Conservation (phyloP, 2,113 vertebrate species). For the Neogobius melanostomus region DNA sequence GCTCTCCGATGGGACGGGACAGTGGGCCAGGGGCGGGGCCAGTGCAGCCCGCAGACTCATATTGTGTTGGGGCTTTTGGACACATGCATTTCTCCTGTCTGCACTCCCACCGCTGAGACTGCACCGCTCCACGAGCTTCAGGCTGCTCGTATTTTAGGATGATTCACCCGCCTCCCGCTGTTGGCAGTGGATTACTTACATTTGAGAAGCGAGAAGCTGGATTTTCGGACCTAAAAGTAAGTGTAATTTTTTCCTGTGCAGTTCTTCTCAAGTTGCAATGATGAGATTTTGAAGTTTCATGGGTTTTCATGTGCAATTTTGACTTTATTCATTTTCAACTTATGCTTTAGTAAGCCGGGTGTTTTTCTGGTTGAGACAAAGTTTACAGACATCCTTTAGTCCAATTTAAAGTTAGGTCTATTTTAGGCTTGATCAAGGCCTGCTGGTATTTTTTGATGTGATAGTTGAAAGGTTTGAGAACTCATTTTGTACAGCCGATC, state of each 20-base stretch:
- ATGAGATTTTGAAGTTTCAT: not conserved
- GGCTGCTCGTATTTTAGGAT: not conserved
- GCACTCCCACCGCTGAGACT: not conserved
- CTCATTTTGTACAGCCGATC: no score
- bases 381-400: no score
- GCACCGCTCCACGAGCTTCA: not conserved
- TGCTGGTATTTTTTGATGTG: no score
- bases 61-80: slow-evolving; percentile 40
- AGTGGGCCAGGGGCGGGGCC: slow-evolving; percentile 53
- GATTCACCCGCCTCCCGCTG: not conserved
- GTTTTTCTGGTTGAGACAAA: no score
- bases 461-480: no score
- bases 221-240: slow-evolving; percentile 10
- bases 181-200: slow-evolving; percentile 23
- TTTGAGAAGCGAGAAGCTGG: slow-evolving; percentile 6
- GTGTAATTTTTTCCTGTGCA: not conserved
- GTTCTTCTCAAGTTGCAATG: not conserved
- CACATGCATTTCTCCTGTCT: slow-evolving; percentile 19
- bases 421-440: no score
- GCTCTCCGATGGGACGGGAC: slow-evolving; percentile 13
- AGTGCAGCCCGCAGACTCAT: slow-evolving; percentile 47
- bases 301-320: not conserved
- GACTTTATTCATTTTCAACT: not conserved
- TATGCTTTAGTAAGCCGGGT: no score
- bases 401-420: no score